Base-by-base conservation (phyloP, 2,797 vertebrate species). In the Chaenodraco wilsoni region DNA sequence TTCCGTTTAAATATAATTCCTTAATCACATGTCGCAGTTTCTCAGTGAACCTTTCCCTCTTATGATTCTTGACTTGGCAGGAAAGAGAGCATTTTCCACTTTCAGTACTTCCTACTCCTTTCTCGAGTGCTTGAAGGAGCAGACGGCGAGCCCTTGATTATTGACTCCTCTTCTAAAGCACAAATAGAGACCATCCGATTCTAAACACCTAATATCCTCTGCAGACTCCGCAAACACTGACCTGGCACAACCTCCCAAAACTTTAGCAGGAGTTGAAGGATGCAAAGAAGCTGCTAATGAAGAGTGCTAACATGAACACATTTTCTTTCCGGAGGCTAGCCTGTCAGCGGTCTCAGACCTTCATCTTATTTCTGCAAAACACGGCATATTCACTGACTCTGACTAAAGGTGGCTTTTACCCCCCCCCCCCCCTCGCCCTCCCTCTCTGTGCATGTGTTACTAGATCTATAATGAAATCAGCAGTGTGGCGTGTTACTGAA, bases 401-500 rank as follows among this genome's bases (percentile, higher is more conserved):
- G 69, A 72, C 55, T 75, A 70, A 81, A 81, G 72, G 66, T 60
- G 65, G 68, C 63, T 43, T 21, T 51, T 14, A 56, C 46, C 50
- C 51, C 44, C 46, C 33, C 67, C n/a, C 31, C 67, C 23, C 64
- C 23, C 61, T 19, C 43, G 16, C 65, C 51, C 59, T 50, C 56
- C 44, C 45, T 45, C 41, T 41, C 40, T 59, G 44, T 77, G 73
- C 74, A 81, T 78, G 79, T 84, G 82, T 81, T 85, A 84, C 76
- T 67, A 85, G 54, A 94, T 93, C 91, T 91, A 91, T 92, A 93
- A 93, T 94, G 88, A 89, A 91, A 92, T 92, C 89, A 89, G 87
- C 64, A 70, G 65, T 65, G 79, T 87, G 87, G 75, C 61, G 72
- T 79, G 76, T 74, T 66, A 87, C 81, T 75, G 82, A 87, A 72